These are phyloP conservation scores for Epiblema foenella DNA, from an alignment of 2,888 invertebrate genomes.

Conservation along the genomic window DNA sequence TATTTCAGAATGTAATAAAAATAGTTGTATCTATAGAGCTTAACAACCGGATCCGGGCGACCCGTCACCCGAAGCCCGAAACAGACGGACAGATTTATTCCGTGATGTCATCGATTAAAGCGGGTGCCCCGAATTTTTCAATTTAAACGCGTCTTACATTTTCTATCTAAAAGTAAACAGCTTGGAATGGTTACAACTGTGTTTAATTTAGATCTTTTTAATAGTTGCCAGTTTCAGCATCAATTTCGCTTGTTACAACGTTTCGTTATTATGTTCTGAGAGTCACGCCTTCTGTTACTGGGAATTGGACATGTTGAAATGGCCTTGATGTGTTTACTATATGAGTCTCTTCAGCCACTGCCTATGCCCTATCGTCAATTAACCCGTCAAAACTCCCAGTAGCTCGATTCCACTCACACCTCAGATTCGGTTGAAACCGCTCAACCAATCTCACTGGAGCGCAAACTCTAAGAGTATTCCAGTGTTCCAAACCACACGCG, in stretches of 20 bases:
- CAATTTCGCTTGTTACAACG: background rate
- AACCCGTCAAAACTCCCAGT: too few relatives aligned
- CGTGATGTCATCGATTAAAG: constrained; percentile 76
- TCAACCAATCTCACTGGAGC: too few relatives aligned
- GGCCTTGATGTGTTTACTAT: background rate
- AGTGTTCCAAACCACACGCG: too few relatives aligned
- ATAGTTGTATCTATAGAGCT: constrained; percentile 75
- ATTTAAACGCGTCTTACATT: constrained; percentile 25
- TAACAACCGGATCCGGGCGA: constrained; percentile 80
- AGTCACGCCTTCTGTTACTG: constrained; percentile 2
- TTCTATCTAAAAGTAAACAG: constrained; percentile 9
- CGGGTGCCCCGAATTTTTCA: constrained; percentile 46
- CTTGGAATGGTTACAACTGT: constrained; percentile 30
- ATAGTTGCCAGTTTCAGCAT: background rate
- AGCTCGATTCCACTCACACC: too few relatives aligned
- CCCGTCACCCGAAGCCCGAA: constrained; percentile 59
- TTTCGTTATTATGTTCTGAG: background rate
- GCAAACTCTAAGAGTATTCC: too few relatives aligned
- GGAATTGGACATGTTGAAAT: background rate
- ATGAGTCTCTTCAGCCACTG: background rate
- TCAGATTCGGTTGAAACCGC: too few relatives aligned
- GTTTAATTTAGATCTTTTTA: constrained; percentile 21
- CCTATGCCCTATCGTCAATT: background rate
- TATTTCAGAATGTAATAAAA: constrained; percentile 74
- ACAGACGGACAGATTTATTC: constrained; percentile 71